phyloP scores from a whole-genome alignment of 1,140 invertebrate genomes.

The Diuraphis noxia region DNA sequence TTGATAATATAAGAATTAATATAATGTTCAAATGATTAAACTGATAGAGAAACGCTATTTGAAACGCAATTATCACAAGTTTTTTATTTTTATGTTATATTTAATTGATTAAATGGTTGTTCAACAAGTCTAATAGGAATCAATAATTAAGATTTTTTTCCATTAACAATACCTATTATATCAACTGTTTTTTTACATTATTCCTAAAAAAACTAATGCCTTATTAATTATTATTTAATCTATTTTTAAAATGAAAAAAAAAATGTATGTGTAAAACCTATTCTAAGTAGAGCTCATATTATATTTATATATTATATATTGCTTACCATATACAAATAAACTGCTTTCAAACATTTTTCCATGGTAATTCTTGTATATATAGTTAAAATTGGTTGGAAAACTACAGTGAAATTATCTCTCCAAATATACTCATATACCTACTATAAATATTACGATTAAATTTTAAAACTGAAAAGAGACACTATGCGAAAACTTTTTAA shows the following conservation, averaged over 20 bases:
- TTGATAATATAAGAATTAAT: slow-evolving; percentile 8
- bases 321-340: background rate
- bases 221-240: background rate
- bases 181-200: background rate
- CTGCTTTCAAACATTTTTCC: background rate
- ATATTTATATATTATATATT: too few relatives aligned
- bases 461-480: background rate
- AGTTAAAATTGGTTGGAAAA: background rate
- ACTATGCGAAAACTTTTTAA: background rate
- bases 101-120: background rate
- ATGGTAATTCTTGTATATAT: background rate
- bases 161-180: background rate
- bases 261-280: too few relatives aligned
- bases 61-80: background rate
- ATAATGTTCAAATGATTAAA: background rate
- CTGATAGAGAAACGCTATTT: background rate
- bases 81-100: background rate
- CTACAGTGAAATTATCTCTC: background rate
- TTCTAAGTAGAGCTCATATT: too few relatives aligned
- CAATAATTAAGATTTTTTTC: background rate
- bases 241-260: background rate
- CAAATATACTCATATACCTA: too few relatives aligned
- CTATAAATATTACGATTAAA: background rate
- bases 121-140: background rate
- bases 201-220: too few relatives aligned